Evolutionary conservation across 2,113 vertebrate genomes (phyloP).

Genomic region (Phalacrocorax brasilianus): DNA sequence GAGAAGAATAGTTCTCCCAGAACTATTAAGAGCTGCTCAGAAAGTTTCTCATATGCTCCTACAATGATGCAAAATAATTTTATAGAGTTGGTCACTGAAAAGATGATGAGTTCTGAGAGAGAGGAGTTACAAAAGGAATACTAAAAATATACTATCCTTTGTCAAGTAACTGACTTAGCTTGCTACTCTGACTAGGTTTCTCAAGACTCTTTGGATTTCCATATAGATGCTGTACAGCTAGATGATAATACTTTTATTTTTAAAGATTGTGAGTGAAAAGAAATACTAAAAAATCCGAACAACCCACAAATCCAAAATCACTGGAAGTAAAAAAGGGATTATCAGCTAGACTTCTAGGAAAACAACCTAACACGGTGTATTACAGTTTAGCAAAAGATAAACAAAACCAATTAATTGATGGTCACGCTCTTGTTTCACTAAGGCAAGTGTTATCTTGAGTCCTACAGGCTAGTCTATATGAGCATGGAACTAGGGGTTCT

Average conservation of each 20-base stretch:
- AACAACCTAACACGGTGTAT: not conserved
- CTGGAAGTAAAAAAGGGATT: not conserved
- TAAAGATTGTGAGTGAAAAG: not conserved
- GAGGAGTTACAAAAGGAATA: not conserved
- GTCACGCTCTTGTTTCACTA: not conserved
- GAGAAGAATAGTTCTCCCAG: not conserved
- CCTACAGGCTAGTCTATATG: not conserved
- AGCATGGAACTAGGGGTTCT: not conserved
- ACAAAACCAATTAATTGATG: not conserved
- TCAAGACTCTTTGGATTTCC: not conserved
- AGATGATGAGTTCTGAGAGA: not conserved
- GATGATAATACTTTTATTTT: not conserved
- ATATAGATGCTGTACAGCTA: not conserved
- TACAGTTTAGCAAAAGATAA: constrained; percentile 5
- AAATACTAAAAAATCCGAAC: not conserved
- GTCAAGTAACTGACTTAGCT: not conserved
- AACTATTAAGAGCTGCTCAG: not conserved
- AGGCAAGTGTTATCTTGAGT: not conserved
- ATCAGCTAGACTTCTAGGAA: not conserved
- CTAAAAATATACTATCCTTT: not conserved
- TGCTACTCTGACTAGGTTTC: not conserved
- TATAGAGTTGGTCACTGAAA: not conserved
- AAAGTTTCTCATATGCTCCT: not conserved
- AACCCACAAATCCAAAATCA: not conserved
- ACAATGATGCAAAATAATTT: not conserved